Percentiles rank a stretch among this genome's conserved stretches.
phyloP scores from a whole-genome alignment of 2,113 vertebrate species.

The Rhinolophus ferrumequinum region DNA sequence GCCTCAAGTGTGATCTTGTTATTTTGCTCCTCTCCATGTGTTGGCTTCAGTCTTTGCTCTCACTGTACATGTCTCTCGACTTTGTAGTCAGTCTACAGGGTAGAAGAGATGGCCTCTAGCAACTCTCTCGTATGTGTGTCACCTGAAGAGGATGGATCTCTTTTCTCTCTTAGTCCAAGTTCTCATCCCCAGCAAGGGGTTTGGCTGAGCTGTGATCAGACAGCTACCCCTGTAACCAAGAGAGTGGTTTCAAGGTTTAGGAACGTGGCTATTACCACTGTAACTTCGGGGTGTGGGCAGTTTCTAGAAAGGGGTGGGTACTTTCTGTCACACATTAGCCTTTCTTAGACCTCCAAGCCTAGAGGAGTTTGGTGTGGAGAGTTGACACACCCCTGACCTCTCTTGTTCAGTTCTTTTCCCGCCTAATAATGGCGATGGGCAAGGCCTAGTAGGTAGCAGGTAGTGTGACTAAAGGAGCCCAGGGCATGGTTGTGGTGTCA shows the following conservation, averaged over 20 bases:
- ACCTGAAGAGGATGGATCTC: neutral
- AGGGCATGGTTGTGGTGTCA: neutral
- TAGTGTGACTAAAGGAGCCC: neutral
- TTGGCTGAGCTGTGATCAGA: neutral
- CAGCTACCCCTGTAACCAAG: neutral
- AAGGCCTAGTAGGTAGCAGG: neutral
- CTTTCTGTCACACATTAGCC: neutral
- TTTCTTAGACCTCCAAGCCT: neutral
- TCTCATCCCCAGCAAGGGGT: neutral
- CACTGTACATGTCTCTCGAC: fast-evolving
- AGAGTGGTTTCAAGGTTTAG: neutral
- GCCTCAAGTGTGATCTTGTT: neutral
- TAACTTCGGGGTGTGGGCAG: neutral
- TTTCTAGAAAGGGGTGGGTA: neutral
- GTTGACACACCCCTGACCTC: neutral
- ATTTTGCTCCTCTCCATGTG: neutral
- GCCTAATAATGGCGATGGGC: neutral
- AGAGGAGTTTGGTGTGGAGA: neutral
- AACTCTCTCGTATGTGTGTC: fast-evolving
- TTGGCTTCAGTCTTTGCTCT: neutral
- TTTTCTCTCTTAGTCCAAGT: neutral
- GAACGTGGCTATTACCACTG: neutral
- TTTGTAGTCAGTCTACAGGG: neutral
- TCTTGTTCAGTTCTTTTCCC: neutral
- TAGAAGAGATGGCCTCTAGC: neutral